Evolutionary conservation across 2,113 vertebrate species (phyloP), one percentile per base, ranked within the genome.

Genomic region (Bubo blakistoni): DNA sequence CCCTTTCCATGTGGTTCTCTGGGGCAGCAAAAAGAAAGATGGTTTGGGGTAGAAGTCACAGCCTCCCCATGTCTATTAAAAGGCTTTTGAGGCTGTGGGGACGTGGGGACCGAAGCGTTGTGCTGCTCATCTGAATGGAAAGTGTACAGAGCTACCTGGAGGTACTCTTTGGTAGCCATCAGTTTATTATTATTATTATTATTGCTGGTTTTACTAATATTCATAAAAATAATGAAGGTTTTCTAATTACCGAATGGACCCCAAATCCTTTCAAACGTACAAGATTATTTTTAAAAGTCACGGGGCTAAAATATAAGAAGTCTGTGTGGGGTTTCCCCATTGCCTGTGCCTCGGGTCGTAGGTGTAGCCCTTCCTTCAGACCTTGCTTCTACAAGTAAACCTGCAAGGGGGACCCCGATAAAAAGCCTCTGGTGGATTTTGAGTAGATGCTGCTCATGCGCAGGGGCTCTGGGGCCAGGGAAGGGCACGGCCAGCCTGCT

Each of bases 341-440:
- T 42, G 17, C 52, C 58, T 11, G 13, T 6, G 2, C 63, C 67
- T 67, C 40, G 16, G 14, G 20, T 27, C 2, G 1, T 8, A 80
- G 40, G 6, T 47, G 9, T 5, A 44, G 30, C 55, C 17, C 27
- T 86, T 74, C 47, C 79, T 30, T 58, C 55, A 61, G 62, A 17
- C 5, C 44, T 61, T 13, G 11, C 51, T 66, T 19, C 63, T 79
- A 30, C 30, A 46, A 40, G 11, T 4, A 27, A 49, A 86, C 22
- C 20, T 27, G 2, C 0, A 5, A 80, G 21, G 15, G 9, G 11
- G 14, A 30, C 10, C 6, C 13, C 6, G 19, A 22, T 19, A 16
- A 72, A 90, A 58, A 67, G 44, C 59, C 2, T 0, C 29, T 0
- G 1, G 54, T 22, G 72, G 46, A 2, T 77, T 92, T 86, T 16